Evolutionary conservation across 2,113 vertebrate genomes (phyloP).

Genomic region (Chroicocephalus ridibundus): DNA sequence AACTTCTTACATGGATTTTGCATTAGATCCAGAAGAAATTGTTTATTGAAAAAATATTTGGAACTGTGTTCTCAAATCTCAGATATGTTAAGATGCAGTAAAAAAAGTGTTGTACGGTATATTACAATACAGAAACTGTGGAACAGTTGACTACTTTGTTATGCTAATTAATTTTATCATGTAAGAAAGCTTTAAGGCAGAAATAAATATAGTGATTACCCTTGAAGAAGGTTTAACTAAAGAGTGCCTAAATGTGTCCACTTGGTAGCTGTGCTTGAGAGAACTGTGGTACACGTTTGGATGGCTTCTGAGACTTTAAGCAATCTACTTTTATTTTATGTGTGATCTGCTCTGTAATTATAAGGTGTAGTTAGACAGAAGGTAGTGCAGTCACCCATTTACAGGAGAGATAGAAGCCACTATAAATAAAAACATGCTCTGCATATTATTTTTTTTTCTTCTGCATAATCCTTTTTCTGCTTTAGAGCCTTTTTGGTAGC

Average conservation of each 20-base stretch:
- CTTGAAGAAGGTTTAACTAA: background rate
- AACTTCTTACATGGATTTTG: background rate
- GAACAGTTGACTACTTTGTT: background rate
- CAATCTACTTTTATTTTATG: background rate
- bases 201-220: background rate
- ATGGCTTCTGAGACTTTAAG: conserved; percentile 1
- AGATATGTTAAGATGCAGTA: background rate
- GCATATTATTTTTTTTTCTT: background rate
- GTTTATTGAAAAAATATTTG: background rate
- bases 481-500: background rate
- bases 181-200: background rate
- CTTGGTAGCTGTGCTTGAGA: background rate
- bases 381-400: conserved; percentile 12
- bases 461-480: conserved; percentile 1
- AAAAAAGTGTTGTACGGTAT: background rate
- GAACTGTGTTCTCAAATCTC: background rate
- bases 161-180: background rate
- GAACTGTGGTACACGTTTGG: background rate
- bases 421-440: conserved; percentile 32
- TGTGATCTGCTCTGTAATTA: conserved; percentile 41
- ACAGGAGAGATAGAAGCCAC: conserved; percentile 2
- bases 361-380: conserved; percentile 9
- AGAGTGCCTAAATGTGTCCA: background rate
- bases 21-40: background rate
- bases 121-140: background rate